Percentiles rank a stretch among this genome's conserved stretches.
Evolutionary conservation across 2,113 vertebrate genomes (phyloP).

Genomic region (Equus przewalskii): DNA sequence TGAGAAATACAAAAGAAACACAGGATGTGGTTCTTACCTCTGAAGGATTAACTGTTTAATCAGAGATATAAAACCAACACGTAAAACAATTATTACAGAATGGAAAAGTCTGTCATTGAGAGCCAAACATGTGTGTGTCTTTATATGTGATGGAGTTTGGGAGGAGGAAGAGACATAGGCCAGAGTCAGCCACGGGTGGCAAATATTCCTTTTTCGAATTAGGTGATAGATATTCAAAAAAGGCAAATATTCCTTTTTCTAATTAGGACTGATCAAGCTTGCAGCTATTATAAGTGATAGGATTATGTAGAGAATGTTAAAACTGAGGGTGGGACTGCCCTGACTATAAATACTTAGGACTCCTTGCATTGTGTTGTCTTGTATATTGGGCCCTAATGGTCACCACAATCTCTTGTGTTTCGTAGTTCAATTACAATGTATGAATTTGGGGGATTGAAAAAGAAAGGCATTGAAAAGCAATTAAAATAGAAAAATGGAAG

Average conservation of each 20-base stretch:
- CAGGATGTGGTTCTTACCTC: not conserved
- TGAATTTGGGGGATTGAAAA: not conserved
- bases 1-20: conserved; percentile 53
- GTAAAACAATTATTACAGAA: conserved; percentile 6
- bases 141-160: not conserved
- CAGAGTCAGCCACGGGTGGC: not conserved
- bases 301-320: not conserved
- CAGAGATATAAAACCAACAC: conserved; percentile 43
- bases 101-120: not conserved
- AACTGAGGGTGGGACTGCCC: not conserved
- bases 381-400: not conserved
- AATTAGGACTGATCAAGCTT: conserved; percentile 7
- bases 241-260: not conserved
- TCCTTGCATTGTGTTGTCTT: not conserved
- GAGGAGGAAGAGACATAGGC: not conserved
- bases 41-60: conserved; percentile 9
- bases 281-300: not conserved
- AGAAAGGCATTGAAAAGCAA: not conserved
- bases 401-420: not conserved
- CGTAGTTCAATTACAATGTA: not conserved
- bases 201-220: not conserved
- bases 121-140: not conserved
- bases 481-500: conserved; percentile 26
- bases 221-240: too few relatives aligned
- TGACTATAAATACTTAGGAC: not conserved